Percentiles rank a stretch among this genome's conserved stretches.
Evolutionary conservation across 2,888 invertebrate genomes (phyloP).

Genomic region (Timandra comae): DNA sequence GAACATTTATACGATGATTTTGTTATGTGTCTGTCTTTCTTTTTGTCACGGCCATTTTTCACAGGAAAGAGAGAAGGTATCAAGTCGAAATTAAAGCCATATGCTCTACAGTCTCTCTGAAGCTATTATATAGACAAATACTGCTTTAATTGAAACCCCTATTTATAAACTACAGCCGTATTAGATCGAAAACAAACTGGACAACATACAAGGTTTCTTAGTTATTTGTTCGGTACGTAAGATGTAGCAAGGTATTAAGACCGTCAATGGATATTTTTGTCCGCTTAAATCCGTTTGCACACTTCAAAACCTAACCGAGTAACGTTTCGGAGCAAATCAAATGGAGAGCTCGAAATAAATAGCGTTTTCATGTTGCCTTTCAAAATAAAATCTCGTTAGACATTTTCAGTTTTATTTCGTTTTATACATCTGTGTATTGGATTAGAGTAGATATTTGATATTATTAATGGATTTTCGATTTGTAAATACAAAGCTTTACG

Average conservation of each 20-base stretch:
- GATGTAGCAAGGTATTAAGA: constrained; percentile 16
- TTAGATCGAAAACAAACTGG: constrained; percentile 22
- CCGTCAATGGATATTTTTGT: constrained; percentile 39
- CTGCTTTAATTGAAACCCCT: too few relatives aligned
- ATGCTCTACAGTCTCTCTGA: too few relatives aligned
- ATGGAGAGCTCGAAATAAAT: constrained; percentile 47
- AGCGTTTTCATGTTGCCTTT: constrained; percentile 47
- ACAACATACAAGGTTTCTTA: constrained; percentile 8
- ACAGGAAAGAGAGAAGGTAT: too few relatives aligned
- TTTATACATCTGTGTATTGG: constrained; percentile 27
- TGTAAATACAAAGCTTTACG: constrained; percentile 2
- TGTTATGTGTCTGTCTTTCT: too few relatives aligned
- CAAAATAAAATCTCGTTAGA: constrained; percentile 49
- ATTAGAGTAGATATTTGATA: constrained; percentile 31
- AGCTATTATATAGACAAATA: too few relatives aligned
- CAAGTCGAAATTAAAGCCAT: too few relatives aligned
- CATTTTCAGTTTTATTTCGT: constrained; percentile 41
- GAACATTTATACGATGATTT: too few relatives aligned
- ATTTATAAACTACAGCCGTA: too few relatives aligned
- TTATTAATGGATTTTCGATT: constrained; percentile 11
- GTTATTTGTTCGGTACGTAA: too few relatives aligned
- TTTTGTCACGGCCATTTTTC: too few relatives aligned
- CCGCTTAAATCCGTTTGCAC: constrained; percentile 42
- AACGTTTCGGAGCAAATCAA: constrained; percentile 41
- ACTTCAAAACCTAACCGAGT: constrained; percentile 35